phyloP scores from a whole-genome alignment of 2,797 vertebrate genomes.

The Holocentrus rufus region DNA sequence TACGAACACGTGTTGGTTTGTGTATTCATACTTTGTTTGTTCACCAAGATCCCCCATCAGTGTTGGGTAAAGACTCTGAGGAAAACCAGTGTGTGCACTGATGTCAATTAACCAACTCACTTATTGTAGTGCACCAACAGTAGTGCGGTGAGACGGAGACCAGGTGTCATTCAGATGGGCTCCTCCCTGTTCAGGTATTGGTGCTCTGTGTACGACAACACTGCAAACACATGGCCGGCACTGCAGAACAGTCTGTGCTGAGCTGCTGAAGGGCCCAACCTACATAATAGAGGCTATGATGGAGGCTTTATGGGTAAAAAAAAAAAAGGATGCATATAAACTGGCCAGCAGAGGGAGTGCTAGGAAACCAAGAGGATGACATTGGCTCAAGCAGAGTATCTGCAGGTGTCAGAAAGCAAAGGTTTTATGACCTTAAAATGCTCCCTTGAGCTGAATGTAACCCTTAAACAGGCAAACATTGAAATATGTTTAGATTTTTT shows the following conservation, averaged over 20 bases:
- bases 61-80: constrained; percentile 22
- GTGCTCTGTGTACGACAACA: background rate
- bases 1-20: constrained; percentile 40
- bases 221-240: background rate
- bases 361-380: constrained; percentile 7
- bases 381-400: constrained; percentile 45
- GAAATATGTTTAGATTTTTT: too few relatives aligned
- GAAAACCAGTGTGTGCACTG: constrained; percentile 52
- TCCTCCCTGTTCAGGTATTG: constrained; percentile 18
- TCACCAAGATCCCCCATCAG: constrained; percentile 35
- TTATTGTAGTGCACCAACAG: constrained; percentile 55
- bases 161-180: constrained; percentile 5
- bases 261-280: background rate
- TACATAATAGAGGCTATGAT: constrained; percentile 7
- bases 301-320: background rate
- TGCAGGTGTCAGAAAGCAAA: constrained; percentile 29
- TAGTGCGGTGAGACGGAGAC: constrained; percentile 14
- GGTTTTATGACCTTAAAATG: background rate
- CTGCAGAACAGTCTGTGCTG: background rate
- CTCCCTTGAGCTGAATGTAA: background rate
- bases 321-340: constrained; percentile 12
- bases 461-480: background rate
- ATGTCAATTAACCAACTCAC: constrained; percentile 55
- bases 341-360: constrained; percentile 62
- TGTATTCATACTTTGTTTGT: constrained; percentile 48